Percentiles rank a stretch among this genome's conserved stretches.
Conservation (phyloP, 2,888 invertebrate genomes). For the Amaurobius ferox region DNA sequence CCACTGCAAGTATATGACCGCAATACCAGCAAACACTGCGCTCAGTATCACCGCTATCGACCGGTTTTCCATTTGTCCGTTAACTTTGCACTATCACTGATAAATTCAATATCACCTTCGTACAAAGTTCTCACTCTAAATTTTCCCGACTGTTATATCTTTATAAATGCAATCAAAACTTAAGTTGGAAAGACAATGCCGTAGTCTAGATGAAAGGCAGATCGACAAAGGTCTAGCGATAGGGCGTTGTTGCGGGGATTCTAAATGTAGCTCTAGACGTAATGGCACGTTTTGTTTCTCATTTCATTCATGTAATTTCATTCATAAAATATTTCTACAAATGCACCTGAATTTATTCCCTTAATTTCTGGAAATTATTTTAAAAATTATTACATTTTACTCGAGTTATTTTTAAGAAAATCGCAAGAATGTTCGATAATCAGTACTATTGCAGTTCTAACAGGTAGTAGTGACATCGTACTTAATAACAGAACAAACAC, state of each 20-base stretch:
- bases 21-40: constrained; percentile 42
- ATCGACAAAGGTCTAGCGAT: constrained; percentile 1
- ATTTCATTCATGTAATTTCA: background rate
- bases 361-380: too few species aligned
- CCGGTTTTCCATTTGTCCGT: constrained; percentile 43
- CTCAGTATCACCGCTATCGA: constrained; percentile 47
- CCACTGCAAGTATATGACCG: constrained; percentile 51
- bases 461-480: background rate
- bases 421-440: background rate
- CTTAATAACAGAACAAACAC: constrained; percentile 21
- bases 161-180: background rate
- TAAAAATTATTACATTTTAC: too few species aligned
- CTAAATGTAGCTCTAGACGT: background rate
- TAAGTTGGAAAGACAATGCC: background rate
- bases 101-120: constrained; percentile 15
- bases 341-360: too few species aligned
- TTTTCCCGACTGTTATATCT: background rate
- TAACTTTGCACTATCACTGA: constrained; percentile 20
- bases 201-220: background rate
- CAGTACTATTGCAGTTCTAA: background rate
- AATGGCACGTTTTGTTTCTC: background rate
- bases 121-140: constrained; percentile 5
- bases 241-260: background rate
- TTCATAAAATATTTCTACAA: background rate
- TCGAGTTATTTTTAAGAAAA: background rate